Conservation (phyloP, 30 jellyfish, hydroid and myxozoan species). For the Turritopsis rubra region DNA sequence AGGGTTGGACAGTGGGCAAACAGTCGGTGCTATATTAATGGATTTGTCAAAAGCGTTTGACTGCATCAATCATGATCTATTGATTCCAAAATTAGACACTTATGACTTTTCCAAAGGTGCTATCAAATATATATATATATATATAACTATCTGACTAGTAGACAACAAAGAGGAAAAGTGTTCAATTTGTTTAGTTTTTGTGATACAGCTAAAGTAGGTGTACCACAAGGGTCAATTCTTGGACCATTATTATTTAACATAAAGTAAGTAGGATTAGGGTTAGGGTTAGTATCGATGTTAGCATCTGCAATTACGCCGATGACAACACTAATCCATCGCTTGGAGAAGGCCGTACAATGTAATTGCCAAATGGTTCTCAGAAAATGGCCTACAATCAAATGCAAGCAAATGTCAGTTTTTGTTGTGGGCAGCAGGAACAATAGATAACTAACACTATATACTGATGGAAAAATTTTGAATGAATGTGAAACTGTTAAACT, state of each 20-base stretch:
- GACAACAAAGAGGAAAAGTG: background rate
- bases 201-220: background rate
- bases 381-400: background rate
- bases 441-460: too few species aligned
- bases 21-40: background rate
- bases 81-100: background rate
- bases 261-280: background rate
- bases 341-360: background rate
- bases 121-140: too few species aligned
- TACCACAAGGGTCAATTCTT: background rate
- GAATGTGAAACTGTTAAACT: background rate
- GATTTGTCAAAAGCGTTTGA: background rate
- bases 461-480: background rate
- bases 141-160: background rate
- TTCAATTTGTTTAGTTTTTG: background rate
- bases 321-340: background rate
- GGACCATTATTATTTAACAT: background rate
- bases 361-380: background rate
- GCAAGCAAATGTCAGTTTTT: background rate
- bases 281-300: background rate
- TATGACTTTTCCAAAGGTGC: background rate
- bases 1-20: background rate
- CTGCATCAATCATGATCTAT: background rate
- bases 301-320: background rate
- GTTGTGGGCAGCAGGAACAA: background rate